These are phyloP conservation scores for Synchiropus splendidus DNA, from an alignment of 2,113 vertebrate genomes.

Conservation along the genomic window DNA sequence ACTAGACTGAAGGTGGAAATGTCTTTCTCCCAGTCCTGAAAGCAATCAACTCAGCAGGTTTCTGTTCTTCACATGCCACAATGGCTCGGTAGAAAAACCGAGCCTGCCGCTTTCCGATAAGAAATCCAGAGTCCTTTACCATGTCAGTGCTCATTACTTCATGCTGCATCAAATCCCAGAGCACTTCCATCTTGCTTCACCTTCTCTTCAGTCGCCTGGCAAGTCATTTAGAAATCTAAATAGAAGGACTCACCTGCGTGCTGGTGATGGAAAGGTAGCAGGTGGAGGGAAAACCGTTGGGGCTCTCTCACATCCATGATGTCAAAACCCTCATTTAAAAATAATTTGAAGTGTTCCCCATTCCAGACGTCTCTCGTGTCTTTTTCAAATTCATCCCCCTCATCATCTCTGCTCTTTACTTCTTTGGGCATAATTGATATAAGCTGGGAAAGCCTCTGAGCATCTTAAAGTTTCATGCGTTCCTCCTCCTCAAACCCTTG, in stretches of 20 bases:
- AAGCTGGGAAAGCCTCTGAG: not conserved
- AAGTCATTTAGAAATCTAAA: constrained; percentile 30
- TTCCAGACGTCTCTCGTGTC: constrained; percentile 1
- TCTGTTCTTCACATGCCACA: constrained; percentile 3
- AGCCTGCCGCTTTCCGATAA: constrained; percentile 40
- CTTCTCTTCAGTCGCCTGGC: constrained; percentile 9
- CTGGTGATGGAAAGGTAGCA: constrained; percentile 11
- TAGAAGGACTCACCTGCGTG: constrained; percentile 28
- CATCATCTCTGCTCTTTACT: constrained; percentile 2
- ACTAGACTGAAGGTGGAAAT: constrained; percentile 12
- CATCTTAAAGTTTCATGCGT: not conserved
- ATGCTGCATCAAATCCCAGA: constrained; percentile 12
- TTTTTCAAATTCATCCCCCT: not conserved
- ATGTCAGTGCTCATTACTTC: constrained; percentile 27
- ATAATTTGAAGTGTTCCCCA: not conserved
- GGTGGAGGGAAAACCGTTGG: not conserved
- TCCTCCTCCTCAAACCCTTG: constrained; percentile 3
- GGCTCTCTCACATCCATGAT: not conserved
- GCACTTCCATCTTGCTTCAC: constrained; percentile 5
- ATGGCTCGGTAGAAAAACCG: constrained; percentile 17
- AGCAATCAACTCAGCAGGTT: constrained; percentile 6
- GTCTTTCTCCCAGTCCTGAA: constrained; percentile 8
- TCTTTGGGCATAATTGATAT: not conserved
- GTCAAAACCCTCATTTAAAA: constrained; percentile 1
- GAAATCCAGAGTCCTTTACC: constrained; percentile 23